Percentiles rank a stretch among this genome's conserved stretches.
These are phyloP conservation scores for Lordiphosa mommai DNA, from an alignment of 1,140 invertebrate genomes.

Conservation along the genomic window DNA sequence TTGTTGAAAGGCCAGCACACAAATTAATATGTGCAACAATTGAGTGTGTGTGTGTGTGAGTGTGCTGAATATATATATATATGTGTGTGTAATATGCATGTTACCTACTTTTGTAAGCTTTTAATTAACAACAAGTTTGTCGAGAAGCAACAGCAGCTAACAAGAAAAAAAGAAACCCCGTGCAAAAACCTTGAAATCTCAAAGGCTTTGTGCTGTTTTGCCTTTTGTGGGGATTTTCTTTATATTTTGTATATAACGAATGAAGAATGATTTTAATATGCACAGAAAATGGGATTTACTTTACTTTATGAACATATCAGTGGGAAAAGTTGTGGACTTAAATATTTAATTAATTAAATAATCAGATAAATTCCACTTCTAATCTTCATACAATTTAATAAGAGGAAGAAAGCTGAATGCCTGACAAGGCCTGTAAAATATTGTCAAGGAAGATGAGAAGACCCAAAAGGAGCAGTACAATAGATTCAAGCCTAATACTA, in stretches of 20 bases:
- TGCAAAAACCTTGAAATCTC: constrained; percentile 58
- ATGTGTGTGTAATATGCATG: constrained; percentile 57
- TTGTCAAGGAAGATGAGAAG: no score
- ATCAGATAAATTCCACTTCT: no score
- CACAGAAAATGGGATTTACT: not conserved
- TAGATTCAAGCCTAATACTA: no score
- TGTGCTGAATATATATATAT: constrained; percentile 6
- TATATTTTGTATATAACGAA: not conserved
- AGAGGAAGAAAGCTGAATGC: no score
- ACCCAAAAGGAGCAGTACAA: no score
- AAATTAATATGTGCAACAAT: constrained; percentile 73
- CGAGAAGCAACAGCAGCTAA: constrained; percentile 32
- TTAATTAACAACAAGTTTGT: constrained; percentile 66
- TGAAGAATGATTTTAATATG: not conserved
- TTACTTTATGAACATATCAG: not conserved
- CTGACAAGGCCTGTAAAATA: no score
- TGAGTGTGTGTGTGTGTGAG: constrained; percentile 20
- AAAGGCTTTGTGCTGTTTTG: constrained; percentile 19
- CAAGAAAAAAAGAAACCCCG: not conserved
- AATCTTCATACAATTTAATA: no score
- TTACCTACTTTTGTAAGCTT: constrained; percentile 74
- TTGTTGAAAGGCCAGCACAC: constrained; percentile 34
- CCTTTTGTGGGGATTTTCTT: constrained; percentile 27
- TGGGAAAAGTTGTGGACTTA: no score
- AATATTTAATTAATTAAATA: no score